Evolutionary conservation across 2,888 invertebrate species (phyloP), one percentile per base, ranked within the genome.

Genomic region (Amorpha juglandis): DNA sequence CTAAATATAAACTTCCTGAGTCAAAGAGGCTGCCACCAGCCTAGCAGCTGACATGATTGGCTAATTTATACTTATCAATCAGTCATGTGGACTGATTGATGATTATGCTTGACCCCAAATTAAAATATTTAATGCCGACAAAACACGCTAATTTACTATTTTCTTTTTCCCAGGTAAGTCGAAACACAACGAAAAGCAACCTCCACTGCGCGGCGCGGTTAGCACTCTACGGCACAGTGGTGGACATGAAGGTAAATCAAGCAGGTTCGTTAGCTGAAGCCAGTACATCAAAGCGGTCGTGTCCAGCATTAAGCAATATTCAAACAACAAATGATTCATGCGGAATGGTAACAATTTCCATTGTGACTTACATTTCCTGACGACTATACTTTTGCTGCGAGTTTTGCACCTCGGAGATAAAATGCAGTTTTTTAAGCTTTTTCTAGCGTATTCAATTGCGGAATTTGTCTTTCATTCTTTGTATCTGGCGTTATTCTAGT

Each of bases 241-340:
- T 50, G 45, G n/a, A 19, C 50, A 16, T n/a, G 1, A 11, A 27
- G 58, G 58, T 58, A 38, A 42, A 38, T 42, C 14, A n/a, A 16
- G 33, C 53, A 53, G 35, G 53, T 58, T 58, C 58, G 19, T 16
- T 19, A 52, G 1, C 52, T 19, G 16, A 19, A 58, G n/a, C 6
- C 50, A 19, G 8, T 33, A 53, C n/a, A 19, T 50, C 50, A 19
- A 16, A 11, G 52, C 52, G 33, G 3, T 19, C 19, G 19, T 21
- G 42, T 58, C 38, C 12, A 38, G 16, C 38, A 21, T 58, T 58
- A 38, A 19, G 58, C 58, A 58, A 58, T 38, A 7, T 7, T 12
- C 53, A 58, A 21, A 19, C 51, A 38, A 33, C 45, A 45, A 55
- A 45, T 53, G 64, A 55, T 16, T 65, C 64, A 63, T 63, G 63